Base-by-base conservation (phyloP, 2,113 vertebrate species). In the Trematomus loennbergii region DNA sequence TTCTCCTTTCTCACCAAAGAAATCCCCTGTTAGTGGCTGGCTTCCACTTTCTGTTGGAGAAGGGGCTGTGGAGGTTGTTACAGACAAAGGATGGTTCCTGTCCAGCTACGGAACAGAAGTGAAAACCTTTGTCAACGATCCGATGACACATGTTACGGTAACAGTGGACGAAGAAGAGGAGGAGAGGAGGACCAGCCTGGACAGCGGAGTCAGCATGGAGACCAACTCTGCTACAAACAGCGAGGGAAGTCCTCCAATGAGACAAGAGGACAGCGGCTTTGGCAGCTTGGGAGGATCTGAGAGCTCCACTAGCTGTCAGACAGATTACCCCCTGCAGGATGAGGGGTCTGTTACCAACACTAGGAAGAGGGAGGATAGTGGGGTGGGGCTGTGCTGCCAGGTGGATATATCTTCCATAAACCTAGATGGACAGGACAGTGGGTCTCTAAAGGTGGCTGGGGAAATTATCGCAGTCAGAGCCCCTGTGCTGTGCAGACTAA, bases 21-120 rank as follows among this genome's bases (percentile, higher is more conserved):
- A 94, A 92, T 87, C 87, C 48, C 72, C 85, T 33, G 20, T 48
- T 3, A 89, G 62, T 36, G 73, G 46, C 36, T 95, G 94, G 95
- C 72, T n/a, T 25, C 95, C 94, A 11, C 89, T 95, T 16, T 76
- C 15, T 5, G 36, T 94, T 3, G 63, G 68, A 75, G 82, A 89
- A 15, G 90, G 72, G 3, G 16, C 74, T 0, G 80, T 94, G 22
- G 95, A 96, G 69, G 82, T 83, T 0, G 92, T 96, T 36, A 94
- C 89, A 60, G 90, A 94, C 81, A 94, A 91, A 65, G 94, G 93
- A 61, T 96, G 95, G 94, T 87, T 94, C 48, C 79, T 96, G 16
- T 82, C 69, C 46, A 67, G 55, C 17, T 12, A 59, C 25, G 86
- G 25, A 60, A 20, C 29, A 2, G 36, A 84, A 11, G 46, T 2